phyloP scores from a whole-genome alignment of 2,888 invertebrate genomes.

The Chrysina gloriosa region DNA sequence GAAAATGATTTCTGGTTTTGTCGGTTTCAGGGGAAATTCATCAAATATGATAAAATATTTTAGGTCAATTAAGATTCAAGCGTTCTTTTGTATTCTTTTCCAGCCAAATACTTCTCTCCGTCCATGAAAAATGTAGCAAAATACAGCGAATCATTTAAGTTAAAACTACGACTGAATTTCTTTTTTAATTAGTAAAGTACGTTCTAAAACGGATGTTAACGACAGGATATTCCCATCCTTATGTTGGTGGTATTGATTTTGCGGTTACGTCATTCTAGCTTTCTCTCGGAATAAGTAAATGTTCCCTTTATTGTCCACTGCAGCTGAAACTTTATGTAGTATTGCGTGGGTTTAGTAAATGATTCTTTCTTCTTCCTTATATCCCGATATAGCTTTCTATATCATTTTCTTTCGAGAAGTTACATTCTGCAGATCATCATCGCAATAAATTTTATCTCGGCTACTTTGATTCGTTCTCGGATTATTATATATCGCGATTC shows the following conservation, averaged over 20 bases:
- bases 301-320: background rate
- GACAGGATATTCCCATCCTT: background rate
- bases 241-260: slow-evolving; percentile 12
- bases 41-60: no score
- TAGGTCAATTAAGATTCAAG: no score
- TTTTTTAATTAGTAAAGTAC: no score
- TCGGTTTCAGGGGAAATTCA: no score
- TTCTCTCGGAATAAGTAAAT: slow-evolving; percentile 9
- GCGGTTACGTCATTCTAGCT: background rate
- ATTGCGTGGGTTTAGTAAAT: slow-evolving; percentile 11
- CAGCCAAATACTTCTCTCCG: no score
- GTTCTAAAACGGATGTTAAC: background rate
- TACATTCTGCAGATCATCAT: no score
- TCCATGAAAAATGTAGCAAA: no score
- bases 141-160: no score
- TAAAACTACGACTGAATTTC: no score
- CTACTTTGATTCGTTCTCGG: background rate
- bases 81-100: no score
- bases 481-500: background rate
- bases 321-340: slow-evolving; percentile 13
- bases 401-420: background rate
- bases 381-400: no score
- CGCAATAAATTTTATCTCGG: background rate
- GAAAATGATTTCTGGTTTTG: no score
- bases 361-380: background rate